Evolutionary conservation across 2,888 invertebrate genomes (phyloP).

Genomic region (Heliconius erato): DNA sequence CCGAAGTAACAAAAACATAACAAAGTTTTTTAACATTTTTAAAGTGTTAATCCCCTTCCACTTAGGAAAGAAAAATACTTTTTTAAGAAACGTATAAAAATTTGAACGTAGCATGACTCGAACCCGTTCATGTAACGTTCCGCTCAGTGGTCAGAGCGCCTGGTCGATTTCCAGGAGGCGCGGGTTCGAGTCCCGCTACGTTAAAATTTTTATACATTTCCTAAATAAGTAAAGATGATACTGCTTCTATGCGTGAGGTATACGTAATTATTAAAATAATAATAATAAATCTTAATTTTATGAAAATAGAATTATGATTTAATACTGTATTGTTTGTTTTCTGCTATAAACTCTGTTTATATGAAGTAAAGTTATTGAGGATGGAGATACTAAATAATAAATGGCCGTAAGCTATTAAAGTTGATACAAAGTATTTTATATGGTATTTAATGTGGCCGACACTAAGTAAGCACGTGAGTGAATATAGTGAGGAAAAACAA

Average conservation of each 20-base stretch:
- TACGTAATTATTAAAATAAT: neutral
- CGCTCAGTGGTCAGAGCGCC: no score
- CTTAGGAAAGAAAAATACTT: no score
- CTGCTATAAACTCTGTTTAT: constrained; percentile 8
- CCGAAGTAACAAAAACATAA: neutral
- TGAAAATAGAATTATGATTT: constrained; percentile 1
- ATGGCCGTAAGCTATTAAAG: constrained; percentile 48
- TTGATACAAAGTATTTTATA: constrained; percentile 69
- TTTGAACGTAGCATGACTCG: no score
- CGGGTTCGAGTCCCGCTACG: no score
- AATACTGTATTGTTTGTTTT: constrained; percentile 34
- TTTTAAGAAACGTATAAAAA: no score
- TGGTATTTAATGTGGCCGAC: constrained; percentile 62
- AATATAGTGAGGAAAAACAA: neutral
- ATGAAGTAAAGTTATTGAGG: constrained; percentile 26
- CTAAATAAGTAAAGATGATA: neutral
- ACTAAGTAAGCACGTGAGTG: constrained; percentile 29
- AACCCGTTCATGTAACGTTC: no score
- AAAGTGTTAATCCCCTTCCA: no score
- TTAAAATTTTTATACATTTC: no score
- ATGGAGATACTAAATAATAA: constrained; percentile 46
- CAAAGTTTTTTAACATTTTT: neutral
- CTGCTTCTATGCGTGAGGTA: neutral
- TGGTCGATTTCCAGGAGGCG: no score
- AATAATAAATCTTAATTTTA: constrained; percentile 18